Evolutionary conservation across 1,140 invertebrate species (phyloP), one percentile per base, ranked within the genome.

Genomic region (Drosophila mayri): DNA sequence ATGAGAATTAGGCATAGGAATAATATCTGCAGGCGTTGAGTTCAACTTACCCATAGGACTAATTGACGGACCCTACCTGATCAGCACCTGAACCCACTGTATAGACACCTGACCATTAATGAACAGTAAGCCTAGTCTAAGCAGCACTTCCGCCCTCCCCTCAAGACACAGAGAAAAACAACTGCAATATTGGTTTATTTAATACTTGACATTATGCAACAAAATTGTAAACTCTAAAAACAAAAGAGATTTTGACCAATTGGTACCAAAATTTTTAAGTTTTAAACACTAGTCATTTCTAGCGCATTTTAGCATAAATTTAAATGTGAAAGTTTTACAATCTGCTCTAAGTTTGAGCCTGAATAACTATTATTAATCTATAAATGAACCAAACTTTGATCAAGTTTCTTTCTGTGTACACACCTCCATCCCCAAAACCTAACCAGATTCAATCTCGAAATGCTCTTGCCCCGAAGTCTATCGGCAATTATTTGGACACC

Each of bases 401-500:
- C 10, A 22, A 10, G 18, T 35, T 43, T 32, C 35, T 50, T 37
- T 66, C 65, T 50, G 44, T 35, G 62, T 18, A 20, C 44, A 16
- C 35, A 67, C 28, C 22, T 14, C 12, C 35, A 35, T 4, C 64
- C 58, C 44, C 43, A 37, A 30, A 30, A 30, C 5, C 44, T 32
- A 64, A 66, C 41, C 70, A 73, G 54, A 73, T 43, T 72, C 54
- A 73, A 72, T 72, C 70, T 37, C 52, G 67, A 72, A 60, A 50
- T 60, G 70, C 67, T 60, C 70, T 73, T 78, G 66, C 71, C 61
- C 79, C 76, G 59, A 68, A 72, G 79, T 66, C 52, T 57, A 79
- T 68, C 66, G 75, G 63, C 68, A 68, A 74, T 82, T 82, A 82
- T 82, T 88, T 72, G 47, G 60, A 79, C 80, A 82, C 62, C 55